Conservation (phyloP, 2,797 vertebrate species). For the Ibycter americanus region DNA sequence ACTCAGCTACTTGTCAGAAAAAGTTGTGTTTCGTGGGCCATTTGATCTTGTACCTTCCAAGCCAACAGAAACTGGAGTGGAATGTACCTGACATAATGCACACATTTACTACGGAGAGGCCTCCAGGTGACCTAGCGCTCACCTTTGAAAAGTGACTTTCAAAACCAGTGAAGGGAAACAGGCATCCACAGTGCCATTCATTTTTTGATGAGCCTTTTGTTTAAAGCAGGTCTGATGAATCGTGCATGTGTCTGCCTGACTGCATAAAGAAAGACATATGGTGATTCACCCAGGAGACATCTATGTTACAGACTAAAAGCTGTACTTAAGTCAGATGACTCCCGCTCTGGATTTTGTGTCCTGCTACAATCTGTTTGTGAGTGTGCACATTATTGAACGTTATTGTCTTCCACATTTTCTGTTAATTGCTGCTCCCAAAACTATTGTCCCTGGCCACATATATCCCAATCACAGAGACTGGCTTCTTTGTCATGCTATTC, state of each 20-base stretch:
- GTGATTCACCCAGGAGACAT: background rate
- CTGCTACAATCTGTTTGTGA: background rate
- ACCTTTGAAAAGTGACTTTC: background rate
- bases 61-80: background rate
- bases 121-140: background rate
- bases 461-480: rapidly evolving
- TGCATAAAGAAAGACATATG: background rate
- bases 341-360: background rate
- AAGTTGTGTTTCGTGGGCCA: background rate
- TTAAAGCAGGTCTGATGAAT: background rate
- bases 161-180: background rate
- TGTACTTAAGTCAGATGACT: background rate
- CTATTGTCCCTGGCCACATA: background rate
- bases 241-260: background rate
- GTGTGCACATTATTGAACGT: background rate
- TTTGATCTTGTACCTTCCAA: background rate
- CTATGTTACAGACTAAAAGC: background rate
- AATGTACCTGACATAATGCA: background rate
- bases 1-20: background rate
- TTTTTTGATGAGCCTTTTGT: background rate
- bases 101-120: background rate
- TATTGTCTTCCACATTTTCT: background rate
- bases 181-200: background rate
- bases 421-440: background rate
- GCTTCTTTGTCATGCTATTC: background rate